Conservation (phyloP, 2,797 vertebrate genomes). For the Eurystomus glaucurus region DNA sequence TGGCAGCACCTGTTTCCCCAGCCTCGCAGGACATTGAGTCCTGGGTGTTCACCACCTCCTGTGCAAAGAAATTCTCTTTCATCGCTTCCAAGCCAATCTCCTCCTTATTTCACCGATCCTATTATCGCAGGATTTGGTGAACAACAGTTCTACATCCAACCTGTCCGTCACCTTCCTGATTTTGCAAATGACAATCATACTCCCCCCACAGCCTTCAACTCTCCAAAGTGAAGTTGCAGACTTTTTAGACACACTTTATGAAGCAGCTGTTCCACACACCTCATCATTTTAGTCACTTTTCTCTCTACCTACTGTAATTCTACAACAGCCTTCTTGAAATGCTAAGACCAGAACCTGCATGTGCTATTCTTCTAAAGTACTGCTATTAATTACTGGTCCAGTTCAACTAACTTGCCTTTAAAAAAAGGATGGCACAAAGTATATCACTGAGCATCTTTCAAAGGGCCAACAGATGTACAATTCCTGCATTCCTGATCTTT, state of each 20-base stretch:
- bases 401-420: not conserved
- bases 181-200: not conserved
- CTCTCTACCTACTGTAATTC: not conserved
- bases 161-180: not conserved
- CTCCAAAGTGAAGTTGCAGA: not conserved
- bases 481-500: not conserved
- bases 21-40: not conserved
- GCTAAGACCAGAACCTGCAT: not conserved
- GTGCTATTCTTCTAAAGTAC: not conserved
- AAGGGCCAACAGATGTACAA: accelerated
- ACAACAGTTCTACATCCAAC: not conserved
- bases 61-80: not conserved
- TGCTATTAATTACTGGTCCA: not conserved
- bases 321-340: not conserved
- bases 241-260: not conserved
- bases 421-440: not conserved
- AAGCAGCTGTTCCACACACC: not conserved
- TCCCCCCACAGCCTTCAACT: not conserved
- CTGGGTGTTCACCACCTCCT: not conserved
- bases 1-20: not conserved
- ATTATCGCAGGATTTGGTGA: accelerated
- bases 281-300: not conserved
- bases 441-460: not conserved
- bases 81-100: not conserved
- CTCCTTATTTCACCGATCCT: not conserved